Evolutionary conservation across 2,888 invertebrate species (phyloP).

Genomic region (Opisthograptis luteolata): DNA sequence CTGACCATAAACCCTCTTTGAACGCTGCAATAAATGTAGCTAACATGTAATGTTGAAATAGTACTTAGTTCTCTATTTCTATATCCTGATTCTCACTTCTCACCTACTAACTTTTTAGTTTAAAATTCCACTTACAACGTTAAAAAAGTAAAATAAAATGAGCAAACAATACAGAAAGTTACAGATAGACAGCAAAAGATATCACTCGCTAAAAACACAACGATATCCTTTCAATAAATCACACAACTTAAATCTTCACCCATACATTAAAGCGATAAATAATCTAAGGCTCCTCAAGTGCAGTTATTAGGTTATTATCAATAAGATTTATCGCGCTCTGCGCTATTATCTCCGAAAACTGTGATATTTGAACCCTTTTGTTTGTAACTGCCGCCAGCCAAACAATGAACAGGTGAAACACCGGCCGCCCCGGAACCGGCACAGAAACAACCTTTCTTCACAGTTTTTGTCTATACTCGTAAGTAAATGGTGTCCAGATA

Average conservation of each 20-base stretch:
- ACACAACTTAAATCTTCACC: constrained; percentile 59
- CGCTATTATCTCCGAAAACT: constrained; percentile 77
- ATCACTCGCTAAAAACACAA: constrained; percentile 33
- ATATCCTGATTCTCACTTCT: too few species aligned
- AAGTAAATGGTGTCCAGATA: constrained; percentile 81
- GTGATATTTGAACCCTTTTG: constrained; percentile 83
- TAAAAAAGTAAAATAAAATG: constrained; percentile 11
- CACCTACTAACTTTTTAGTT: background rate
- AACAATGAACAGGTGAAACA: constrained; percentile 79
- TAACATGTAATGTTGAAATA: too few species aligned
- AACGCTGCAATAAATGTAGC: too few species aligned
- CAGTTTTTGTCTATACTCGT: constrained; percentile 70
- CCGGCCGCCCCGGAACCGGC: constrained; percentile 57
- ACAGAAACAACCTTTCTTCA: constrained; percentile 75
- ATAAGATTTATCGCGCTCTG: constrained; percentile 73
- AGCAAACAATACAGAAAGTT: constrained; percentile 29
- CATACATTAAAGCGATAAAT: constrained; percentile 71
- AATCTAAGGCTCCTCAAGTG: constrained; percentile 73
- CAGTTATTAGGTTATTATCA: constrained; percentile 82
- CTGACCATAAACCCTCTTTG: too few species aligned
- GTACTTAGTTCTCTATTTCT: too few species aligned
- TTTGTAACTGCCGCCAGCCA: constrained; percentile 75
- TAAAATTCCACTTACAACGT: background rate
- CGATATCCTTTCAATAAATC: constrained; percentile 66
- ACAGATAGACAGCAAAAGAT: constrained; percentile 14